A percentile compares a stretch with the other conserved stretches of the same genome.
Evolutionary conservation across 1,140 invertebrate species (phyloP).

Genomic region (Drusus annulatus): DNA sequence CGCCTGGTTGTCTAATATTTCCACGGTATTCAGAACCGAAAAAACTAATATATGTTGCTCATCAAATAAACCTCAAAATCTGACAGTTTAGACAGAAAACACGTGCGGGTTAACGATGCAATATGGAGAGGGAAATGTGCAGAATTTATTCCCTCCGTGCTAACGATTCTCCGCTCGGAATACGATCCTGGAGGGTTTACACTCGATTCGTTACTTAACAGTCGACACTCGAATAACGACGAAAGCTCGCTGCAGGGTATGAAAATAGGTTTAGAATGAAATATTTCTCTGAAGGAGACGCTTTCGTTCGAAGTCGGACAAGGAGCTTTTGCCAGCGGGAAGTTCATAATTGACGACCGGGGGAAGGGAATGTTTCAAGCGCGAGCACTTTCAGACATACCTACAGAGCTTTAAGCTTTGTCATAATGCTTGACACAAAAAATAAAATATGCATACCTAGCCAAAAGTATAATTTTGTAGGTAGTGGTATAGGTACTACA

Average conservation of each 20-base stretch:
- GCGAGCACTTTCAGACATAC: too few relatives aligned
- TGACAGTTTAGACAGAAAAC: slow-evolving; percentile 3
- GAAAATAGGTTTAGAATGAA: slow-evolving; percentile 54
- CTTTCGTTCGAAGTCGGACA: neutral
- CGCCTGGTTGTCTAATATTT: too few relatives aligned
- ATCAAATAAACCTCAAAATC: neutral
- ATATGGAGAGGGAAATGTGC: neutral
- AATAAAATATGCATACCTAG: too few relatives aligned
- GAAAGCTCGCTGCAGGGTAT: slow-evolving; percentile 43
- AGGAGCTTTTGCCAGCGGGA: neutral
- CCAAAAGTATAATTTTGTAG: too few relatives aligned
- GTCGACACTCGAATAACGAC: slow-evolving; percentile 51
- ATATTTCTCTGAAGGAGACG: slow-evolving; percentile 40
- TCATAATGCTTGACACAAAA: too few relatives aligned
- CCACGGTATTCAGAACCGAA: too few relatives aligned
- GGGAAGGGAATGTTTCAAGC: too few relatives aligned
- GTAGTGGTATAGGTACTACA: too few relatives aligned
- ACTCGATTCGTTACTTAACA: slow-evolving; percentile 55
- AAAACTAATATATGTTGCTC: too few relatives aligned
- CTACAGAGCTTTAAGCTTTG: too few relatives aligned
- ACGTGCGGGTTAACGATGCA: slow-evolving; percentile 10
- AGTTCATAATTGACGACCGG: neutral
- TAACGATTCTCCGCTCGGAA: slow-evolving; percentile 13
- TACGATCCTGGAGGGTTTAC: slow-evolving; percentile 21
- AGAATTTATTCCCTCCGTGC: slow-evolving; percentile 4